Evolutionary conservation across 2,113 vertebrate genomes (phyloP), one percentile per base, ranked within the genome.

Genomic region (Seriola rivoliana): DNA sequence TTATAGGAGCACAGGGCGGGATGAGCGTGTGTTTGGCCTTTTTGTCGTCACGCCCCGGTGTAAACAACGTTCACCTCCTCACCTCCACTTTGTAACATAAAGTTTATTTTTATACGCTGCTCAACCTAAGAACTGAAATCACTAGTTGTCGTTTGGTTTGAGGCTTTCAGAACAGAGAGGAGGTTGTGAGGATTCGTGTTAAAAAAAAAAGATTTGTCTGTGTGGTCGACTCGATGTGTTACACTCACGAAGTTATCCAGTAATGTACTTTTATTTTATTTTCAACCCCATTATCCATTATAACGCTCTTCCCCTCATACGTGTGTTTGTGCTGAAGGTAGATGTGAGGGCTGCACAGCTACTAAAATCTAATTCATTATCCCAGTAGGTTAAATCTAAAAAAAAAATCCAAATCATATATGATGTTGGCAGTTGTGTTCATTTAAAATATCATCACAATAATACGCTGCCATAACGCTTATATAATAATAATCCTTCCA

Each of bases 21-120:
- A 7, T 34, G 29, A 29, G 29, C 29, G 29, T 29, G 29, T 29
- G 29, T 29, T 29, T 2, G 29, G 29, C 29, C 29, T 29, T 29
- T 29, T 29, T 29, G 29, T 29, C 29, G 29, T 29, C 29, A 29
- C 29, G 29, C 29, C 8, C 62, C 32, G 6, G 11, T 44, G 23
- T 71, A 50, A 57, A 52, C 46, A 4, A 21, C 2, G 4, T 38
- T 23, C 63, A 10, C 25, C 80, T 7, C 67, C 42, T 32, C 23
- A 0, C 48, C 57, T 63, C 71, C 64, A 57, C 75, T 54, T 75
- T 75, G 62, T 78, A 50, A 58, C 42, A 42, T 74, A 70, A 66
- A 80, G 44, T 81, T 91, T 87, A 82, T 89, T 86, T 88, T 88
- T 84, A 38, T 84, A 86, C 8, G 83, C 85, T 86, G 80, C 80